Evolutionary conservation across 1,140 invertebrate genomes (phyloP), one percentile per base, ranked within the genome.

Genomic region (Eumaeus atala): DNA sequence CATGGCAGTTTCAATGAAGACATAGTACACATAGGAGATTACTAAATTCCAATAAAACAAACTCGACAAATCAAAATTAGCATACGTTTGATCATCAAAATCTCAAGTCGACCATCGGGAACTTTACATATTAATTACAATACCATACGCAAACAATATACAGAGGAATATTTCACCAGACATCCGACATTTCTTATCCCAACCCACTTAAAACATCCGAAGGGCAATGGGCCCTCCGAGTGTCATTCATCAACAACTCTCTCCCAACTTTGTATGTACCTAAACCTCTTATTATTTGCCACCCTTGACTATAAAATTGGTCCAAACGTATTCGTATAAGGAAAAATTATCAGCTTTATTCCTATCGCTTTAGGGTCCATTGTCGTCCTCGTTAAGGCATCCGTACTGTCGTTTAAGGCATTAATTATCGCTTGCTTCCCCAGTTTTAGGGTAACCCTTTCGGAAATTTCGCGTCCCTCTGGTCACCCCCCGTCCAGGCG

Each of bases 161-260:
- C 68, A 56, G 60, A 57, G 60, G 62, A 76, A 84, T 82, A 84
- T 83, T 84, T 84, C 79, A 83, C 78, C 61, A 71, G 78, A 76
- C 74, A 84, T 77, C 77, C 81, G 75, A 81, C 78, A 74, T 84
- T 87, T 84, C 84, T 87, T 87, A 84, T 86, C 83, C 72, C 70
- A 72, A 79, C 74, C 79, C 79, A 77, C 74, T 84, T 86, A 81
- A 86, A 86, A 83, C 83, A 75, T 80, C 79, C 79, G 80, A 86
- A 86, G 83, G 83, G 83, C 81, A 83, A 86, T 86, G 81, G 83
- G 74, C 68, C 83, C 83, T 67, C 67, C 33, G 84, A 87, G 84
- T 87, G 84, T 87, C 84, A 84, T 87, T 84, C 84, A 87, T 87
- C 84, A 87, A 83, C 72, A 75, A 81, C 74, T 84, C 70, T 70